Conservation (phyloP, 2,888 invertebrate species). For the Tachina lurida region DNA sequence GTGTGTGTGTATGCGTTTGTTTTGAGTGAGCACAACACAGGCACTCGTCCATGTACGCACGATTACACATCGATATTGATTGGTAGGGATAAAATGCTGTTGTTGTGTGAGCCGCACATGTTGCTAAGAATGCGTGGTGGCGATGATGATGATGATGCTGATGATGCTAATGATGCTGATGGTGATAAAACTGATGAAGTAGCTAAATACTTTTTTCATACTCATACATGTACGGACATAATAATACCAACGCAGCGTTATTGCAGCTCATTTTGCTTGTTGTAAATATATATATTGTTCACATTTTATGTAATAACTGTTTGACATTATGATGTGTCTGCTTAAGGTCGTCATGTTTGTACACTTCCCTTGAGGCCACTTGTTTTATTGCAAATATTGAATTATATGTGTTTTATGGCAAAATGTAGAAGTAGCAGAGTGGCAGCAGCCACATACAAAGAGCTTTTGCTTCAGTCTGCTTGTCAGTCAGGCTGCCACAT, state of each 20-base stretch:
- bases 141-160: background rate
- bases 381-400: constrained; percentile 66
- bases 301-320: constrained; percentile 60
- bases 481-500: background rate
- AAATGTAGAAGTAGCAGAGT: background rate
- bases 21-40: constrained; percentile 1
- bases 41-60: constrained; percentile 28
- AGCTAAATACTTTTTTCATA: background rate
- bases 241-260: constrained; percentile 61
- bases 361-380: constrained; percentile 68
- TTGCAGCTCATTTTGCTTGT: constrained; percentile 7
- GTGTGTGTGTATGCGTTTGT: background rate
- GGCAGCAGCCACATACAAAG: constrained; percentile 14
- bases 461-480: background rate
- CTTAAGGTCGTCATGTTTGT: constrained; percentile 65
- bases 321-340: constrained; percentile 65
- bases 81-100: background rate
- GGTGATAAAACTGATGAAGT: background rate
- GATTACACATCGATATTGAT: constrained; percentile 54
- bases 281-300: constrained; percentile 34
- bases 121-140: constrained; percentile 38
- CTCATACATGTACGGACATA: background rate
- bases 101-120: background rate
- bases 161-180: background rate
- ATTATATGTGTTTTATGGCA: constrained; percentile 51